phyloP scores from a whole-genome alignment of 1,140 invertebrate genomes.

The Lepidurus packardi region DNA sequence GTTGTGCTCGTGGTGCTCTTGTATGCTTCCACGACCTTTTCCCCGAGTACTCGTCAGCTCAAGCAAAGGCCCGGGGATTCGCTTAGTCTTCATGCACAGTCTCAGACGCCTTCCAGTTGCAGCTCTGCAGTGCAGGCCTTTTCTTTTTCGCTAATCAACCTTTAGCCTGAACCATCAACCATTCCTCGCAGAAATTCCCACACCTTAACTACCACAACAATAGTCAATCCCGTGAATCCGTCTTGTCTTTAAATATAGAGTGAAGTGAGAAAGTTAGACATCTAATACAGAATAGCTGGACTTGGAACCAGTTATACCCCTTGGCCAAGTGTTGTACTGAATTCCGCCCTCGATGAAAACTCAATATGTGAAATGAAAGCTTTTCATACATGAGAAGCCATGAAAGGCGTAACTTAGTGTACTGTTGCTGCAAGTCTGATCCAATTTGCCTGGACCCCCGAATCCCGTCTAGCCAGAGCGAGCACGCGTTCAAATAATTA shows the following conservation, averaged over 20 bases:
- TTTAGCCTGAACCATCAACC: neutral
- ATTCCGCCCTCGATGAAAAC: neutral
- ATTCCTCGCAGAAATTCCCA: neutral
- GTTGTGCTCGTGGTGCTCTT: neutral
- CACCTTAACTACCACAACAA: no score
- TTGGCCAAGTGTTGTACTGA: neutral
- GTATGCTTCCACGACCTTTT: constrained; percentile 9
- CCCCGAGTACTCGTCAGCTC: neutral
- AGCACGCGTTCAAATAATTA: neutral
- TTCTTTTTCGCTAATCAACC: constrained; percentile 4
- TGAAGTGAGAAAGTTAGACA: neutral
- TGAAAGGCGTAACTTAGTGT: constrained; percentile 4
- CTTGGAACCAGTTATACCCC: neutral
- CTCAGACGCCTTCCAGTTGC: constrained; percentile 8
- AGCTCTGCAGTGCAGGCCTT: constrained; percentile 13
- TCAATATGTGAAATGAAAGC: neutral
- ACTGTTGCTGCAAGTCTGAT: neutral
- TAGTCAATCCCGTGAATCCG: neutral
- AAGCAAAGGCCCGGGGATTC: neutral
- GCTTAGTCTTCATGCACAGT: constrained; percentile 3
- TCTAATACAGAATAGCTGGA: neutral
- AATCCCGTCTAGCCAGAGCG: neutral
- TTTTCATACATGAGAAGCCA: neutral
- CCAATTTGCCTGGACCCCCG: neutral
- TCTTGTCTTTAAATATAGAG: neutral